A percentile compares a stretch with the other conserved stretches of the same genome.
phyloP scores from a whole-genome alignment of 1,140 invertebrate species.

The Drosophila nikananu region DNA sequence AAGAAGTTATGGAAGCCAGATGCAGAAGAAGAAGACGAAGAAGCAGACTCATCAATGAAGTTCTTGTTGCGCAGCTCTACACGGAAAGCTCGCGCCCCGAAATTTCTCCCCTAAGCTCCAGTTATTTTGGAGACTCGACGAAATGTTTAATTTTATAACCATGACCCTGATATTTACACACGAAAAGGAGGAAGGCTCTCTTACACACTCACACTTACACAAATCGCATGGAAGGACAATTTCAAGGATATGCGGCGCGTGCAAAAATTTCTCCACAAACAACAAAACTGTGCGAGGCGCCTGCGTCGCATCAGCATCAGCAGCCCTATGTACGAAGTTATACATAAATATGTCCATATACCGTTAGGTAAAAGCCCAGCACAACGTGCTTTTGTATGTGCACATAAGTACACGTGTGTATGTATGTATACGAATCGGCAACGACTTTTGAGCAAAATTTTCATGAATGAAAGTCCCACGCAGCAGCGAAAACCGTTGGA shows the following conservation, averaged over 20 bases:
- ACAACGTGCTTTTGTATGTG: slow-evolving; percentile 32
- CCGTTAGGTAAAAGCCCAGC: slow-evolving; percentile 30
- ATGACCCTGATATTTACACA: slow-evolving; percentile 83
- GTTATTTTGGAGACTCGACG: slow-evolving; percentile 72
- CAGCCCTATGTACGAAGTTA: slow-evolving; percentile 6
- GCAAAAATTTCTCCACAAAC: slow-evolving; percentile 81
- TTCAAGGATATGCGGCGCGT: slow-evolving; percentile 82
- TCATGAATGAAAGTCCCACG: slow-evolving; percentile 85
- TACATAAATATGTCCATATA: slow-evolving; percentile 8
- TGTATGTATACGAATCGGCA: slow-evolving; percentile 21
- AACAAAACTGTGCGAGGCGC: slow-evolving; percentile 33
- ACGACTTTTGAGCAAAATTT: slow-evolving; percentile 67
- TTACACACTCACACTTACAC: slow-evolving; percentile 13
- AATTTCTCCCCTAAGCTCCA: slow-evolving; percentile 26
- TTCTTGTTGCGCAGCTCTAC: slow-evolving; percentile 26
- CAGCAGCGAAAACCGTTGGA: slow-evolving; percentile 47
- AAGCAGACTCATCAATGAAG: slow-evolving; percentile 74
- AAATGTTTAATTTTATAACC: slow-evolving; percentile 85
- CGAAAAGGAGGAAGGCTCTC: slow-evolving; percentile 45
- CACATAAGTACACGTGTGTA: slow-evolving; percentile 36
- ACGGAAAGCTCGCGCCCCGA: slow-evolving; percentile 28
- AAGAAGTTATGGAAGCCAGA: slow-evolving; percentile 36
- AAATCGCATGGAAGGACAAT: slow-evolving; percentile 51
- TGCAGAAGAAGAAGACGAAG: slow-evolving; percentile 54
- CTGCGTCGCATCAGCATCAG: slow-evolving; percentile 49